A percentile compares a stretch with the other conserved stretches of the same genome.
Conservation (phyloP, 2,113 vertebrate genomes). For the Tupaia tana region DNA sequence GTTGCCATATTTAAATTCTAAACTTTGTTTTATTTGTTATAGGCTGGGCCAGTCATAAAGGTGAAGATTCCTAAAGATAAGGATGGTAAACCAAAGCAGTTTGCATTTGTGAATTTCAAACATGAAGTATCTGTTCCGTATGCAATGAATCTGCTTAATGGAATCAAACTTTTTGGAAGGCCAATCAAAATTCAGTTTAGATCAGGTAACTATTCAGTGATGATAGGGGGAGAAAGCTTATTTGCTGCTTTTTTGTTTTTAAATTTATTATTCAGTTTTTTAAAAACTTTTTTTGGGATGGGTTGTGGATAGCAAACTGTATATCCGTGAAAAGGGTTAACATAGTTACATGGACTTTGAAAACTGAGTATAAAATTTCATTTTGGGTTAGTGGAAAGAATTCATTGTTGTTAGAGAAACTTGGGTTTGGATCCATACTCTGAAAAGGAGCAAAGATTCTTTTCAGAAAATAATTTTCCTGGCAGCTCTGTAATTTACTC, state of each 20-base stretch:
- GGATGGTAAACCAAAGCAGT: slow-evolving; percentile 94
- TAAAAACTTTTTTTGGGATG: neutral
- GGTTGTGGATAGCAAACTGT: neutral
- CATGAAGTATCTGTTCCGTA: slow-evolving; percentile 96
- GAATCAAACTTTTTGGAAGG: slow-evolving; percentile 91
- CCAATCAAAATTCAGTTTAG: slow-evolving; percentile 95
- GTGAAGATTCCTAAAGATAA: slow-evolving; percentile 96
- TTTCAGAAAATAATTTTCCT: slow-evolving; percentile 40
- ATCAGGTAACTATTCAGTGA: slow-evolving; percentile 86
- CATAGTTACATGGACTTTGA: neutral
- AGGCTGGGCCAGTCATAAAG: slow-evolving; percentile 96
- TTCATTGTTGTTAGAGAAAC: neutral
- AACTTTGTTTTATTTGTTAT: slow-evolving; percentile 58
- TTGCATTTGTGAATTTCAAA: slow-evolving; percentile 97
- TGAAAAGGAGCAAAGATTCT: slow-evolving; percentile 31
- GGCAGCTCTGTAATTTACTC: slow-evolving; percentile 42
- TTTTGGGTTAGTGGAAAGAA: slow-evolving; percentile 2
- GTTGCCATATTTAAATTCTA: neutral
- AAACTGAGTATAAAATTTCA: slow-evolving; percentile 18
- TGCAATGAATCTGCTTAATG: slow-evolving; percentile 93
- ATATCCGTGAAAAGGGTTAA: neutral
- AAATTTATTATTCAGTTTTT: neutral
- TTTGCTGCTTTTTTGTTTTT: slow-evolving; percentile 18
- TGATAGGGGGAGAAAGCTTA: fast-evolving
- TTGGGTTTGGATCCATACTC: neutral